Evolutionary conservation across 1,140 invertebrate genomes (phyloP).

Genomic region (Idris sp.): DNA sequence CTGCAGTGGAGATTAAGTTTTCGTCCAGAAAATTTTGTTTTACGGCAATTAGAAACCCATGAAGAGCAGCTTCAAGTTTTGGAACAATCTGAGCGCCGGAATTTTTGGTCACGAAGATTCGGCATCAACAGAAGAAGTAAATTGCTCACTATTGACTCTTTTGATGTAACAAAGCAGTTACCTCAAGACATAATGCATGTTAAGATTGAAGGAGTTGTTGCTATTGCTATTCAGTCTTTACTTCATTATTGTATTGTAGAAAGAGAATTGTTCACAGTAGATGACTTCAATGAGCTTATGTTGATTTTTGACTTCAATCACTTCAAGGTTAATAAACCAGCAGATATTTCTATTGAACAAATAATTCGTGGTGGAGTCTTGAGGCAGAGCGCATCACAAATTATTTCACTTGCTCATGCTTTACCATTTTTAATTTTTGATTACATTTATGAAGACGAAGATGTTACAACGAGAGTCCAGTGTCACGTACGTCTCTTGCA

Average conservation of each 20-base stretch:
- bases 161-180: conserved; percentile 53
- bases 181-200: conserved; percentile 62
- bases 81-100: background rate
- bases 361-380: background rate
- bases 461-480: background rate
- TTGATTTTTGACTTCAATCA: conserved; percentile 26
- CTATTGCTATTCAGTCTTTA: conserved; percentile 14
- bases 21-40: conserved; percentile 26
- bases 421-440: conserved; percentile 25
- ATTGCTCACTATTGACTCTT: conserved; percentile 20
- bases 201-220: conserved; percentile 47
- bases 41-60: conserved; percentile 28
- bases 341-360: background rate
- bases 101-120: conserved; percentile 44
- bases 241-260: conserved; percentile 17
- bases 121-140: conserved; percentile 43
- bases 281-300: conserved; percentile 49
- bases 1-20: conserved; percentile 35
- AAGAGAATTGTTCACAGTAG: conserved; percentile 12
- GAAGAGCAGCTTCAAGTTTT: conserved; percentile 27
- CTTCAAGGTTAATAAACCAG: conserved; percentile 1
- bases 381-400: conserved; percentile 2
- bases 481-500: conserved; percentile 41
- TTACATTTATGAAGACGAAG: background rate
- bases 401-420: conserved; percentile 1